Base-by-base conservation (phyloP, 2,113 vertebrate genomes). In the Amphilophus citrinellus region DNA sequence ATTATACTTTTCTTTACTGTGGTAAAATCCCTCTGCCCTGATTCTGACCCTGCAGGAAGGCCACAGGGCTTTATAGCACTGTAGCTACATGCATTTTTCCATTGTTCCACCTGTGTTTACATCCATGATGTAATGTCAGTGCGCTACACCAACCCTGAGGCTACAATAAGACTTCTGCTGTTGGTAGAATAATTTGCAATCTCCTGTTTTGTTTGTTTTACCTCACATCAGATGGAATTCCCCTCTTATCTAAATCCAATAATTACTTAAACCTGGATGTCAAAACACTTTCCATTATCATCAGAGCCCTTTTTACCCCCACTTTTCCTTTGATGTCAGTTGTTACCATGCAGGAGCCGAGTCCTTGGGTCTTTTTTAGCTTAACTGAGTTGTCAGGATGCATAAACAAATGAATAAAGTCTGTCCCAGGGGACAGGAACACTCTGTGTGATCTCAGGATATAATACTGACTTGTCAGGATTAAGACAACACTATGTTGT, bases 251-350 rank as follows among this genome's bases (percentile, higher is more conserved):
- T 94, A 92, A 95, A 95, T 95, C 93, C 92, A 94, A 93, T 94
- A 93, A 96, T 95, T 94, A 95, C 91, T 91, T 92, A 91, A 92
- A 94, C 80, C 91, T 90, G 91, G 73, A 93, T 95, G 94, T 96
- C 93, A 95, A 93, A 94, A 94, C 93, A 94, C 83, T 91, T 94
- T 93, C 91, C 91, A 92, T 90, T 90, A 90, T 90, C 83, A 91
- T 90, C 88, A 83, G 75, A 89, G 53, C 80, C 59, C 13, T 35
- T 73, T 68, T 58, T 14, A 80, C 82, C 83, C n/a, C 79, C 83
- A 10, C 22, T 37, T 85, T 7, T 20, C 57, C 85, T 93, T 95
- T 95, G 90, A 94, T 94, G 87, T 83, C 87, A 79, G 86, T 84
- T 84, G 71, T 87, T 88, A 79, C 83, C 59, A 30, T 44, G 66